Conservation (phyloP, 2,797 vertebrate genomes). For the Labeo calbasu region DNA sequence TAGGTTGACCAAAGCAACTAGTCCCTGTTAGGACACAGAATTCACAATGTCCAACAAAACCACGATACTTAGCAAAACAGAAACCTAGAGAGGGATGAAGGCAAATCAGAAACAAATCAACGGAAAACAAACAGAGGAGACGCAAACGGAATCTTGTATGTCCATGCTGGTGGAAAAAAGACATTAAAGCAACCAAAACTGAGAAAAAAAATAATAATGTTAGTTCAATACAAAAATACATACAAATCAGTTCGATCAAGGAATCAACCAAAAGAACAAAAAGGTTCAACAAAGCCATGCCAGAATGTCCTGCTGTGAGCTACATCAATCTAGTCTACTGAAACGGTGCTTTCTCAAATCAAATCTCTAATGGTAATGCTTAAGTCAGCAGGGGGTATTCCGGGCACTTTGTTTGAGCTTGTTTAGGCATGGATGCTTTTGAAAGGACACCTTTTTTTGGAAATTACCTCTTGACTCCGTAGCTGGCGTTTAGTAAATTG, state of each 20-base stretch:
- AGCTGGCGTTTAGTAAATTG: conserved; percentile 98
- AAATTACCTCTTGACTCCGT: conserved; percentile 98
- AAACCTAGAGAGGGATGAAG: conserved; percentile 87
- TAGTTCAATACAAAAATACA: conserved; percentile 83
- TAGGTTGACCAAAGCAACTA: conserved; percentile 28
- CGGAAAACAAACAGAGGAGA: conserved; percentile 81
- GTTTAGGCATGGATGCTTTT: conserved; percentile 83
- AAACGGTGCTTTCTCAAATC: conserved; percentile 59
- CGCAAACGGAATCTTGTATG: conserved; percentile 86
- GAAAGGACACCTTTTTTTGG: conserved; percentile 78
- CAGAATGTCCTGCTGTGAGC: conserved; percentile 83
- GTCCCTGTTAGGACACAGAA: conserved; percentile 78
- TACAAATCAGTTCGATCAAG: conserved; percentile 76
- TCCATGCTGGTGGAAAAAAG: conserved; percentile 86
- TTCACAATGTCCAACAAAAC: conserved; percentile 79
- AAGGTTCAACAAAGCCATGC: conserved; percentile 85
- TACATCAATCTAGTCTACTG: conserved; percentile 64
- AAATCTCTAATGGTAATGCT: conserved; percentile 68
- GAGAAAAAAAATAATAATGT: conserved; percentile 76
- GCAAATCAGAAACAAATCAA: conserved; percentile 83
- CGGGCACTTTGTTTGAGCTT: conserved; percentile 82
- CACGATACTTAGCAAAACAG: conserved; percentile 70
- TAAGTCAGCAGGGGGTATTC: conserved; percentile 83
- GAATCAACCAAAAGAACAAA: conserved; percentile 77
- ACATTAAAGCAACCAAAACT: conserved; percentile 86